Percentiles rank a stretch among this genome's conserved stretches.
Conservation (phyloP, 2,797 vertebrate genomes). For the Karalla daura region DNA sequence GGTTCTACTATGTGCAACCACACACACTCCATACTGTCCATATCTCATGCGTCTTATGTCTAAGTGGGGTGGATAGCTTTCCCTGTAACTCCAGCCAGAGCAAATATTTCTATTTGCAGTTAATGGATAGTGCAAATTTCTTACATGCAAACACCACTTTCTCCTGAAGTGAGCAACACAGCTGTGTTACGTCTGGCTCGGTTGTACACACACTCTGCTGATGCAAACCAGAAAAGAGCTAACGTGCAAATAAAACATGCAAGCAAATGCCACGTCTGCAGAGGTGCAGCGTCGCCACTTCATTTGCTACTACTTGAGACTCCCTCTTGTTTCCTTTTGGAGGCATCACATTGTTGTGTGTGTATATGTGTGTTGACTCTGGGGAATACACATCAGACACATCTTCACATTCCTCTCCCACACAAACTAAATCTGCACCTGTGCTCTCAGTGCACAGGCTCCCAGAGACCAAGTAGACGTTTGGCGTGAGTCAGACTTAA, state of each 20-base stretch:
- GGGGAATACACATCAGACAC: conserved; percentile 54
- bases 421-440: conserved; percentile 53
- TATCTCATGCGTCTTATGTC: background rate
- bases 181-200: conserved; percentile 16
- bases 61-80: background rate
- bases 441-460: conserved; percentile 24
- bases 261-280: background rate
- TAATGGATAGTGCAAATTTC: background rate
- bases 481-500: background rate
- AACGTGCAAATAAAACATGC: background rate
- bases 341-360: conserved; percentile 14
- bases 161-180: background rate
- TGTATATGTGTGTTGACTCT: conserved; percentile 51
- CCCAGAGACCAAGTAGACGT: background rate
- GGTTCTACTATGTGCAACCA: too few relatives aligned
- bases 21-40: background rate
- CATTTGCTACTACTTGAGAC: conserved; percentile 7
- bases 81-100: background rate
- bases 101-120: background rate
- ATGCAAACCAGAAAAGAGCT: conserved; percentile 1
- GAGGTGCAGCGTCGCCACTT: background rate
- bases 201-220: background rate
- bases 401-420: conserved; percentile 63
- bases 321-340: background rate
- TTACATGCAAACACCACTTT: background rate